Conservation (phyloP, 2,888 invertebrate genomes). For the Dicyrtoma fusca region DNA sequence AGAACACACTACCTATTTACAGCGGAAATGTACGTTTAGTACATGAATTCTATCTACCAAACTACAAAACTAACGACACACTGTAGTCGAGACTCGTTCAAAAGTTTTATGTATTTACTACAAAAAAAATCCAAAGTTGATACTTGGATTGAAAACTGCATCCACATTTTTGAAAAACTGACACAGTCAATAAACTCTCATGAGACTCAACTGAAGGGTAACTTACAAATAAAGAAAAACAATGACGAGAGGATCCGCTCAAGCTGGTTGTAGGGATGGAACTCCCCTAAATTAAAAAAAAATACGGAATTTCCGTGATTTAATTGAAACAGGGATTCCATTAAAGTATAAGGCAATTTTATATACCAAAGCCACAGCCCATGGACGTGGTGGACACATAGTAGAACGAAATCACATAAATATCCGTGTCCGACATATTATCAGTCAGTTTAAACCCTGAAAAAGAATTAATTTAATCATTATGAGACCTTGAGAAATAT, state of each 20-base stretch:
- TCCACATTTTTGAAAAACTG: no score
- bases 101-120: no score
- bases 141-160: no score
- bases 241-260: slow-evolving; percentile 19
- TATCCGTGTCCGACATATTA: slow-evolving; percentile 19
- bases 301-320: slow-evolving; percentile 1
- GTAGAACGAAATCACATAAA: slow-evolving; percentile 41
- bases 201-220: neutral
- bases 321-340: neutral
- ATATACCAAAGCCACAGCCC: slow-evolving; percentile 39
- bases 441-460: neutral
- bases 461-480: neutral
- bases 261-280: slow-evolving; percentile 27
- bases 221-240: slow-evolving; percentile 35
- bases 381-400: slow-evolving; percentile 40
- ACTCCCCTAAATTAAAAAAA: slow-evolving; percentile 31
- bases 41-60: no score
- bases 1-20: no score
- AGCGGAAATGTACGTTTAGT: no score
- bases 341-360: neutral
- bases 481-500: no score
- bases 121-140: no score
- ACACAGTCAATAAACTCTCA: no score
- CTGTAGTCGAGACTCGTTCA: no score
- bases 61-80: no score